phyloP scores from a whole-genome alignment of 2,113 vertebrate genomes.

The Pterocles orientalis region DNA sequence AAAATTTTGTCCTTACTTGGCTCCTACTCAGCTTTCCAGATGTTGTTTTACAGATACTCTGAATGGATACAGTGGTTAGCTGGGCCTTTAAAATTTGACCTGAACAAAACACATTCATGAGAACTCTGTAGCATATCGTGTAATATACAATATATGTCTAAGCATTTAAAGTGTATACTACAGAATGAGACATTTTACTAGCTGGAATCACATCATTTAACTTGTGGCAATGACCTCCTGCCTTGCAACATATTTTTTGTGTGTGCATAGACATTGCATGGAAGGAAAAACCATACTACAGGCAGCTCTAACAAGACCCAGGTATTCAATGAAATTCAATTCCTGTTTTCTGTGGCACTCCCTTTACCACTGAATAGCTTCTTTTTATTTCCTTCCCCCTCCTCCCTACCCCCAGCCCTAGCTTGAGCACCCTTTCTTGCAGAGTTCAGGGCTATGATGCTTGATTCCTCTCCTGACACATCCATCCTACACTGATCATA shows the following conservation, averaged over 20 bases:
- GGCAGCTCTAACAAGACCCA: slow-evolving; percentile 43
- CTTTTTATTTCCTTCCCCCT: background rate
- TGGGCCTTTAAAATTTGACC: background rate
- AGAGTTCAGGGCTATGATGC: background rate
- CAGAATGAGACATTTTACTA: slow-evolving; percentile 46
- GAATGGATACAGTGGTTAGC: background rate
- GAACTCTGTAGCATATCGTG: background rate
- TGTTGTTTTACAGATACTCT: background rate
- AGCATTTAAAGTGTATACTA: background rate
- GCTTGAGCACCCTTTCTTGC: background rate
- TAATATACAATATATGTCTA: background rate
- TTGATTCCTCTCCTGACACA: background rate
- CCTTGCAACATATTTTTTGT: background rate
- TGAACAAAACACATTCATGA: background rate
- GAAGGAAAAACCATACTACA: slow-evolving; percentile 5
- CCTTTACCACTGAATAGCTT: slow-evolving; percentile 3
- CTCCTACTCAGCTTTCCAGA: background rate
- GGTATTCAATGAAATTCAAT: slow-evolving; percentile 50
- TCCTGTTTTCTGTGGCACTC: slow-evolving; percentile 7
- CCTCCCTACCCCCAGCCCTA: too few relatives aligned
- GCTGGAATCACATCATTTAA: slow-evolving; percentile 29
- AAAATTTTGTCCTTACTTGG: background rate
- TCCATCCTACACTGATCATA: slow-evolving; percentile 5
- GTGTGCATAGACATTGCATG: background rate
- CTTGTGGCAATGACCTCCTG: slow-evolving; percentile 38